These are phyloP conservation scores for Florisuga fusca DNA, from an alignment of 2,797 vertebrate species.

Conservation along the genomic window DNA sequence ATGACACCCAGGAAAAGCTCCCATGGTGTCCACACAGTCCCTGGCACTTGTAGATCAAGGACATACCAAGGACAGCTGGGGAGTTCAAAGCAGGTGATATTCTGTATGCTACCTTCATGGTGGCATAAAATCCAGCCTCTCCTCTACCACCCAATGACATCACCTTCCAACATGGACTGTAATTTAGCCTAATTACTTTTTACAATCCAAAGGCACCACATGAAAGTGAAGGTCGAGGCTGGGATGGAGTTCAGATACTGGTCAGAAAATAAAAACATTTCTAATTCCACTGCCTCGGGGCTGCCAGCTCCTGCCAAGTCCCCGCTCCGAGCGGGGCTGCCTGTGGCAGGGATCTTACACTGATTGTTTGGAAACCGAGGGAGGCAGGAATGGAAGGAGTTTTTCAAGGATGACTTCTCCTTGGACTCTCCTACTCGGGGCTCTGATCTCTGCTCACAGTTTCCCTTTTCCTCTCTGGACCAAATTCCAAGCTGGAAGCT, in stretches of 20 bases:
- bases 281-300: conserved; percentile 48
- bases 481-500: conserved; percentile 60
- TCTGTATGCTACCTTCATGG: neutral
- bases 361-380: conserved; percentile 67
- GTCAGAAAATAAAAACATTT: conserved; percentile 63
- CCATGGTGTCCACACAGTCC: neutral
- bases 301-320: conserved; percentile 72
- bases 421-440: conserved; percentile 64
- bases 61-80: neutral
- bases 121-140: neutral
- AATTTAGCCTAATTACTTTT: conserved; percentile 47
- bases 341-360: conserved; percentile 51
- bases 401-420: conserved; percentile 71
- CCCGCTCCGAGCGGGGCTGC: conserved; percentile 49
- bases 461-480: conserved; percentile 69
- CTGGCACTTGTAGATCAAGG: neutral
- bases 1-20: neutral
- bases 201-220: conserved; percentile 58
- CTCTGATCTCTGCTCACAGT: conserved; percentile 71
- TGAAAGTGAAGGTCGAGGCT: conserved; percentile 64
- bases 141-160: conserved; percentile 25
- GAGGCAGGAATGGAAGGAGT: conserved; percentile 75
- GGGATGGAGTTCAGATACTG: conserved; percentile 54
- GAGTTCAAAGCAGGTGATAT: conserved; percentile 43
- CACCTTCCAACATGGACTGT: conserved; percentile 26